Conservation (phyloP, 2,888 invertebrate genomes). For the Epinotia nisella region DNA sequence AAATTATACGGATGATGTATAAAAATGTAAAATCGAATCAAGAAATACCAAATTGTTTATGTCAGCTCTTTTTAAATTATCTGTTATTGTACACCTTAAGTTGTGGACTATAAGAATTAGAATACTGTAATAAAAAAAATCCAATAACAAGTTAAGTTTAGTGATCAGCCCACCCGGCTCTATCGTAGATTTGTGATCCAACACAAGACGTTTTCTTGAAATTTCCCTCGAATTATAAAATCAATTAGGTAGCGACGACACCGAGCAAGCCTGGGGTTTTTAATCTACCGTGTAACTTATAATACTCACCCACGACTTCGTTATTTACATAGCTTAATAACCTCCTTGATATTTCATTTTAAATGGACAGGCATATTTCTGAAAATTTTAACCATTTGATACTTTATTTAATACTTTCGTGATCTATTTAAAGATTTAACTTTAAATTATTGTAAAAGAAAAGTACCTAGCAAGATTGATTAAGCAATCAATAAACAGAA, state of each 20-base stretch:
- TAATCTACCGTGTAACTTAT: conserved; percentile 15
- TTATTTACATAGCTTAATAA: conserved; percentile 4
- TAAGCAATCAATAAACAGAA: conserved; percentile 53
- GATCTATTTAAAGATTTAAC: conserved; percentile 5
- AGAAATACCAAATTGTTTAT: conserved; percentile 47
- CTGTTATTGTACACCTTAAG: conserved; percentile 49
- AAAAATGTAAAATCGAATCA: conserved; percentile 63
- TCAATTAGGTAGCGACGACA: conserved; percentile 69
- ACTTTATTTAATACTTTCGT: background rate
- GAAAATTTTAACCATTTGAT: background rate
- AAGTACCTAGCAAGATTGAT: conserved; percentile 31
- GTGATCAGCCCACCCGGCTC: conserved; percentile 51
- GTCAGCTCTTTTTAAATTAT: conserved; percentile 47
- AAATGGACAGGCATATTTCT: background rate
- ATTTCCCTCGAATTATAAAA: conserved; percentile 72
- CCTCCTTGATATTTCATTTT: background rate
- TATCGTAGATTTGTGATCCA: conserved; percentile 63
- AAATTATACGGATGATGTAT: conserved; percentile 67
- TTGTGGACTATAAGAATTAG: conserved; percentile 29
- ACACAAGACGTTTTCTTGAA: conserved; percentile 68
- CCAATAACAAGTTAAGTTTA: conserved; percentile 49
- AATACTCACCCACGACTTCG: background rate
- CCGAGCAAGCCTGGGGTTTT: conserved; percentile 45
- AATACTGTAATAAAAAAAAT: conserved; percentile 33
- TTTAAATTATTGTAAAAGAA: conserved; percentile 32